These are phyloP conservation scores for Simalia tracyae DNA, from an alignment of 2,797 vertebrate species.

Conservation along the genomic window DNA sequence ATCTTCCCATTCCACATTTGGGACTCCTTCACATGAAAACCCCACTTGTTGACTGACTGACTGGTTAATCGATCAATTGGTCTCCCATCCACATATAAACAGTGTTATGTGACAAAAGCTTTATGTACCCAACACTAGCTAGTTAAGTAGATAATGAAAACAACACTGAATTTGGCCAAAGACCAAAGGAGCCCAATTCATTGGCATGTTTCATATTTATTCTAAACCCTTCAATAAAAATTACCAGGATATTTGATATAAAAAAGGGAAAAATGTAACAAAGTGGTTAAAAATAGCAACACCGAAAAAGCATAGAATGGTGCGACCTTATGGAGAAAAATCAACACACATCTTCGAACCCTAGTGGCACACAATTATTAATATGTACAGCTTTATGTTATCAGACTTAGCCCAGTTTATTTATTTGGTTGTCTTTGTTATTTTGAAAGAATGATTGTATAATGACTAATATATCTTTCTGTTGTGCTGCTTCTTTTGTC, in stretches of 20 bases:
- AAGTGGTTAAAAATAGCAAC: background rate
- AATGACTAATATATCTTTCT: conserved; percentile 2
- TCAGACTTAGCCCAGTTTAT: background rate
- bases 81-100: background rate
- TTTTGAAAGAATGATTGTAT: background rate
- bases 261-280: background rate
- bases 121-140: background rate
- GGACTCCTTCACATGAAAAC: background rate
- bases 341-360: background rate
- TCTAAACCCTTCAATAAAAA: background rate
- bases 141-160: background rate
- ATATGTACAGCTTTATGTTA: background rate
- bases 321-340: background rate
- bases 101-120: background rate
- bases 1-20: background rate
- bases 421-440: background rate
- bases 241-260: background rate
- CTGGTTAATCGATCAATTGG: background rate
- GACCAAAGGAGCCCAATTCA: background rate
- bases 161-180: background rate
- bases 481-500: conserved; percentile 1
- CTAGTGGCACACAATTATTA: background rate
- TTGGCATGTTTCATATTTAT: background rate
- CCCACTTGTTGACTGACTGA: background rate
- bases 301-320: background rate